phyloP scores from a whole-genome alignment of 37 sponge, comb jelly and placozoan genomes.

The Diacarnus erythraeanus region DNA sequence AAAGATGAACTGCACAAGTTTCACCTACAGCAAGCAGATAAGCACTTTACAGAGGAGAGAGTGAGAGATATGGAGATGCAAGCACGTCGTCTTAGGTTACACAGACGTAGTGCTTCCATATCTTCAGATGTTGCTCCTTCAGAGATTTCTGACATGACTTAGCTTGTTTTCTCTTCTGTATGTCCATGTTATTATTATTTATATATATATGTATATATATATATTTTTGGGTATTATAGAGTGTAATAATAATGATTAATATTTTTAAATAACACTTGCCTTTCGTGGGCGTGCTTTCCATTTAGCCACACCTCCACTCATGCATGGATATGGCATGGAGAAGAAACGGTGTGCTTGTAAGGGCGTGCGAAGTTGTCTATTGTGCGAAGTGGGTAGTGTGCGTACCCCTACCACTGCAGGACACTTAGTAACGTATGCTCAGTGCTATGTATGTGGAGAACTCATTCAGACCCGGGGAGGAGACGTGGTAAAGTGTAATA shows the following conservation, averaged over 20 bases:
- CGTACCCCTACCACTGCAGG: neutral
- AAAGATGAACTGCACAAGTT: constrained; percentile 34
- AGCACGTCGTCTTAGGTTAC: constrained; percentile 39
- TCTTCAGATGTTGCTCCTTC: constrained; percentile 14
- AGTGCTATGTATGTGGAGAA: constrained; percentile 55
- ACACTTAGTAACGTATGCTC: neutral
- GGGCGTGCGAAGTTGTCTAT: constrained; percentile 65
- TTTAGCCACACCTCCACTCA: too few species aligned
- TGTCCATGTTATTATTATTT: neutral
- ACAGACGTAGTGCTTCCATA: constrained; percentile 19
- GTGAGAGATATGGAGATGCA: constrained; percentile 52
- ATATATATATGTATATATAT: too few species aligned
- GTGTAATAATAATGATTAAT: too few species aligned
- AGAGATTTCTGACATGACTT: neutral
- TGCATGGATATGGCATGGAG: too few species aligned
- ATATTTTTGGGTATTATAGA: too few species aligned
- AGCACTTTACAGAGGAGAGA: constrained; percentile 67
- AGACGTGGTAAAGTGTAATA: neutral
- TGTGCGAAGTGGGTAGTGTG: constrained; percentile 45
- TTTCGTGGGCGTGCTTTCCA: too few species aligned
- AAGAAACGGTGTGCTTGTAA: constrained; percentile 58
- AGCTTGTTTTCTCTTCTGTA: neutral
- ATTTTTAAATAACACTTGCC: too few species aligned
- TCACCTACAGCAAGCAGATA: constrained; percentile 31
- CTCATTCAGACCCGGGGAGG: neutral